Conservation (phyloP, 2,113 vertebrate species). For the Amphilophus citrinellus region DNA sequence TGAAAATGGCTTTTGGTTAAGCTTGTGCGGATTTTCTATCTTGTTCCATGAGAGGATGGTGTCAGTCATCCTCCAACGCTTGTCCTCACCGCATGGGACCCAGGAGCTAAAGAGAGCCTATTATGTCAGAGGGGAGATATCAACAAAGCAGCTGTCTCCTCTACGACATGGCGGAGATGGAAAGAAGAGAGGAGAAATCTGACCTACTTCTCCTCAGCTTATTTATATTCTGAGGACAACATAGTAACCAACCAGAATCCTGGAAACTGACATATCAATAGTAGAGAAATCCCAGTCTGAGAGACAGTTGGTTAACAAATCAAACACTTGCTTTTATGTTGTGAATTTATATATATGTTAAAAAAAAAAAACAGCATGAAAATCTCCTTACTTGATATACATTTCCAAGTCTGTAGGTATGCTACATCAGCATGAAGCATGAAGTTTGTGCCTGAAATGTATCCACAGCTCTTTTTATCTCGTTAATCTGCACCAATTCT, state of each 20-base stretch:
- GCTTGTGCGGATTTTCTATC: background rate
- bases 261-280: conserved; percentile 50
- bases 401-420: background rate
- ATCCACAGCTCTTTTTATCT: background rate
- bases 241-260: conserved; percentile 33
- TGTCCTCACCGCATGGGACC: background rate
- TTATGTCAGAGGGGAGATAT: conserved; percentile 37
- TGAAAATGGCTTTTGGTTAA: background rate
- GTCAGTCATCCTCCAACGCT: background rate
- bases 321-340: background rate
- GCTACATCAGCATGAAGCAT: background rate
- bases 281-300: conserved; percentile 26
- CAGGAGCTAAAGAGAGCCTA: conserved; percentile 2
- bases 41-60: background rate
- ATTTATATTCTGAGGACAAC: conserved; percentile 69
- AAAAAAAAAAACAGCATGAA: background rate
- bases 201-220: conserved; percentile 75
- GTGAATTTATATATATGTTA: background rate
- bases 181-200: conserved; percentile 54
- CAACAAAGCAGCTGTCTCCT: conserved; percentile 38
- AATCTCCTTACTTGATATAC: background rate
- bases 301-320: background rate
- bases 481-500: background rate
- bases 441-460: background rate
- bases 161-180: conserved; percentile 23